These are phyloP conservation scores for Apamea sordens DNA, from an alignment of 2,888 invertebrate species.

Conservation along the genomic window DNA sequence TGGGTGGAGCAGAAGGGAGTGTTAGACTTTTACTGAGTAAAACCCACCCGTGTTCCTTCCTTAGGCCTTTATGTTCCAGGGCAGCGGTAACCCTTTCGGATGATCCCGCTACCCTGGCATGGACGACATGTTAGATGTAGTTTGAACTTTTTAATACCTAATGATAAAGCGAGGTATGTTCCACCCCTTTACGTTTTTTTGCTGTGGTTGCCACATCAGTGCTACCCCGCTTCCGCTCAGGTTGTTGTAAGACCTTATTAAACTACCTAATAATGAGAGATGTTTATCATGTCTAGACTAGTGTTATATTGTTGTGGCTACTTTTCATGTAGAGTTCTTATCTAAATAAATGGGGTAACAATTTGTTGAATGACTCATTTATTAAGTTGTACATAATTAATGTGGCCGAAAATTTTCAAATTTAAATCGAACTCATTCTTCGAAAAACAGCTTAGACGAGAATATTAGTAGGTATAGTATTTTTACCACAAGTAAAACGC, in stretches of 20 bases:
- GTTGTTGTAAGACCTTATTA: not conserved
- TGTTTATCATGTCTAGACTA: constrained; percentile 36
- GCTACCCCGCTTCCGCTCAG: not conserved
- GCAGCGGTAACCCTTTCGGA: too few relatives aligned
- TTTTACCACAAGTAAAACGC: too few relatives aligned
- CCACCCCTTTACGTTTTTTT: not conserved
- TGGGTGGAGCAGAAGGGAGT: too few relatives aligned
- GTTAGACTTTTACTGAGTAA: too few relatives aligned
- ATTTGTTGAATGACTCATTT: constrained; percentile 12
- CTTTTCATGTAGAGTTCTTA: not conserved
- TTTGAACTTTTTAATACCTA: too few relatives aligned
- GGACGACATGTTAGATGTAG: too few relatives aligned
- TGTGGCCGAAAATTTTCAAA: not conserved
- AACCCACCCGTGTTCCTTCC: too few relatives aligned
- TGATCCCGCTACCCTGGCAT: too few relatives aligned
- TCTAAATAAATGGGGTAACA: not conserved
- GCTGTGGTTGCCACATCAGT: not conserved
- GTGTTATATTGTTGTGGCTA: not conserved
- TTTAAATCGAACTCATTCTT: not conserved
- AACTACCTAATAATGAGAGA: constrained; percentile 11
- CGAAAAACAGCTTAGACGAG: not conserved
- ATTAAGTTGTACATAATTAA: not conserved
- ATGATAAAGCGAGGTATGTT: too few relatives aligned
- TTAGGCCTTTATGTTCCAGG: too few relatives aligned
- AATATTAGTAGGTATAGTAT: not conserved